Evolutionary conservation across 1,140 invertebrate genomes (phyloP).

Genomic region (Macrocentrus cingulum): DNA sequence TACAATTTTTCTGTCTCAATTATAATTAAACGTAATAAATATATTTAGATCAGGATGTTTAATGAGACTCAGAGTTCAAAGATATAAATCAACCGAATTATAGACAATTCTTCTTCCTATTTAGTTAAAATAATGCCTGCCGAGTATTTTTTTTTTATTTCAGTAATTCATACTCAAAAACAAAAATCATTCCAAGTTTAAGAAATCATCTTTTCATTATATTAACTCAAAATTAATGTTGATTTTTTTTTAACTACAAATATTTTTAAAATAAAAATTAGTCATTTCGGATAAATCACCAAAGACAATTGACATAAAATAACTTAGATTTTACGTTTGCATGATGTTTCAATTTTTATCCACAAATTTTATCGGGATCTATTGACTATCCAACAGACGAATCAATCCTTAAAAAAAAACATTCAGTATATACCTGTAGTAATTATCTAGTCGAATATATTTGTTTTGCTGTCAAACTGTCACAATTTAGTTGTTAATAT

Average conservation of each 20-base stretch:
- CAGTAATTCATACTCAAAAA: neutral
- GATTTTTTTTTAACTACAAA: no score
- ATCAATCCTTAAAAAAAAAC: constrained; percentile 11
- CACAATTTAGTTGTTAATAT: no score
- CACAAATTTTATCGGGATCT: neutral
- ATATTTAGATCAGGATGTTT: constrained; percentile 5
- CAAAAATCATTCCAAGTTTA: constrained; percentile 18
- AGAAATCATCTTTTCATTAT: constrained; percentile 7
- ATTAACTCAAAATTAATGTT: neutral
- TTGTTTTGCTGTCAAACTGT: neutral
- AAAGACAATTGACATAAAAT: constrained; percentile 18
- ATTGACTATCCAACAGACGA: neutral
- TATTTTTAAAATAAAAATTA: constrained; percentile 10
- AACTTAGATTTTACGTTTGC: neutral
- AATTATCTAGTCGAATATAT: constrained; percentile 18
- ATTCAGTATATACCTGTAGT: constrained; percentile 17
- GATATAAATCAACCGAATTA: neutral
- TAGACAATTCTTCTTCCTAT: neutral
- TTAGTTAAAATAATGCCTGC: neutral
- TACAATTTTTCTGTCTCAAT: neutral
- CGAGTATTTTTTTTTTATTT: neutral
- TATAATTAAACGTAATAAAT: neutral
- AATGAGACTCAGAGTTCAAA: constrained; percentile 7
- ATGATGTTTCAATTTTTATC: neutral
- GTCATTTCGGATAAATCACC: constrained; percentile 8